Base-by-base conservation (phyloP, 2,888 invertebrate species). In the Tiliacea aurago region DNA sequence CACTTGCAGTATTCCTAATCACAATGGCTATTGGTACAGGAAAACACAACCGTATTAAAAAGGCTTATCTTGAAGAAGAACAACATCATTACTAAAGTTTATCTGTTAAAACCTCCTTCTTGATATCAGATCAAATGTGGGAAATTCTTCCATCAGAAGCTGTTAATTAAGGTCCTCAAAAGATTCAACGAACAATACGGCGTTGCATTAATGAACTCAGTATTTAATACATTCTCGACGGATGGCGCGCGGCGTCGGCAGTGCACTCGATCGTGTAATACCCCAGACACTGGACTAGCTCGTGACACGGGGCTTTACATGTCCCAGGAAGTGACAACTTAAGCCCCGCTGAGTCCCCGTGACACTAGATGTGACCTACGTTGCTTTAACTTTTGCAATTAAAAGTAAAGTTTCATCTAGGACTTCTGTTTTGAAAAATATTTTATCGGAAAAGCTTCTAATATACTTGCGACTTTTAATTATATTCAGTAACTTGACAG, bases 321-420 rank as follows among this genome's bases (percentile, higher is more conserved):
- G 90, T 90, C 86, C 82, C 75, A 77, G 78, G 74, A 82, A 85
- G 84, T 81, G 90, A 91, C 90, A 90, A 76, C 80, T 81, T 86
- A 89, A 90, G 87, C 88, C 67, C 64, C 68, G 76, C 80, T 70
- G 81, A 85, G 75, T 70, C 74, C 64, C 68, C 70, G 58, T 76
- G 83, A 86, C 84, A 81, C 75, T 76, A 69, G 71, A 68, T 83
- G 67, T 67, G 61, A 82, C 76, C 78, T 72, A 69, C 66, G 73
- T 77, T 83, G 67, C 64, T 72, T 62, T 67, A 77, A 84, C 74
- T 72, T 78, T 69, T 51, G 74, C 77, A 83, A 83, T 80, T 81
- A 81, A 74, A 65, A 80, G 65, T 72, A 43, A 71, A 70, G 0
- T 53, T 49, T 64, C 0, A n/a, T 23, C 15, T 55, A 15, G 0